Evolutionary conservation across 1,140 invertebrate species (phyloP).

Genomic region (Drosophila mauritiana): DNA sequence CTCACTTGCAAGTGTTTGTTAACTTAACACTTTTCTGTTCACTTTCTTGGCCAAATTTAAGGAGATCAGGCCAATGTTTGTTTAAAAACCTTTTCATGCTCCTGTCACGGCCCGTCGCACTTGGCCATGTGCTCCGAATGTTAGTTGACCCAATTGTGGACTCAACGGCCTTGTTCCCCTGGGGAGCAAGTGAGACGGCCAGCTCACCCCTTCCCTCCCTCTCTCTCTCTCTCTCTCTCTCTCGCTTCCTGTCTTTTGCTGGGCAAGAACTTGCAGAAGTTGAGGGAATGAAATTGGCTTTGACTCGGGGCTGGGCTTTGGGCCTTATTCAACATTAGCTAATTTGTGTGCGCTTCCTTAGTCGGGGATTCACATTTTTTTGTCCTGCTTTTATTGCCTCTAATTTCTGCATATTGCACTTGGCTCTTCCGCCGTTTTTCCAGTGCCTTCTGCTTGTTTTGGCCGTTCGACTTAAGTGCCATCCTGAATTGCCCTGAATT

Average conservation of each 20-base stretch:
- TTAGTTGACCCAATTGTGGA: slow-evolving; percentile 74
- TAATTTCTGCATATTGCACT: slow-evolving; percentile 52
- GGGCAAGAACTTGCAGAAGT: slow-evolving; percentile 36
- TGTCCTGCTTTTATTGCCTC: slow-evolving; percentile 2
- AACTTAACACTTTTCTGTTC: not conserved
- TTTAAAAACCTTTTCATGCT: slow-evolving; percentile 59
- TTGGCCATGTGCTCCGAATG: slow-evolving; percentile 71
- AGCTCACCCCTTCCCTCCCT: not conserved
- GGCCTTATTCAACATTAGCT: slow-evolving; percentile 74
- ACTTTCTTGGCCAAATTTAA: slow-evolving; percentile 22
- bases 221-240: not conserved
- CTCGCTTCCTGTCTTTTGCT: not conserved
- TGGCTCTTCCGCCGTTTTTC: slow-evolving; percentile 2
- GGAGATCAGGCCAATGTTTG: slow-evolving; percentile 43
- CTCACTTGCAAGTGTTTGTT: not conserved
- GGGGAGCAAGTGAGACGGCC: slow-evolving; percentile 10
- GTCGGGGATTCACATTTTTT: not conserved
- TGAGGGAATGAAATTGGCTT: slow-evolving; percentile 64
- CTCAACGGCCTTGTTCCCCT: not conserved
- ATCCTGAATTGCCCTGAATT: slow-evolving; percentile 38
- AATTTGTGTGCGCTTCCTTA: slow-evolving; percentile 66
- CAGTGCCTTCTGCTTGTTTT: slow-evolving; percentile 26
- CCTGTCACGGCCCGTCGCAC: slow-evolving; percentile 65
- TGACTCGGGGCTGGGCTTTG: slow-evolving; percentile 13
- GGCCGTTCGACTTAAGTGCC: slow-evolving; percentile 60